Conservation (phyloP, 2,113 vertebrate genomes). For the Tricholaema leucomelas region DNA sequence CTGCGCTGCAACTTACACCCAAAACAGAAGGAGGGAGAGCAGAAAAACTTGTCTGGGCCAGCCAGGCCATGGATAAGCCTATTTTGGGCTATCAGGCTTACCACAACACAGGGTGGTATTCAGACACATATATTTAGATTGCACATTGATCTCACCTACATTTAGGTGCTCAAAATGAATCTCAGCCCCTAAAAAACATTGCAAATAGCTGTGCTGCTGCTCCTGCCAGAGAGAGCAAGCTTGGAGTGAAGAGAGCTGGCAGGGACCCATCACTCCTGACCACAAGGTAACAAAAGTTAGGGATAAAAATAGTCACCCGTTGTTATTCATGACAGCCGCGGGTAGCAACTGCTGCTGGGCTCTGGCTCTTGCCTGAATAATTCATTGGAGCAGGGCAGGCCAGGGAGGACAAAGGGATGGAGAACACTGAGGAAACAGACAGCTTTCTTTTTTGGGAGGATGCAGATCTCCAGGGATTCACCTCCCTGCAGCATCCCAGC, state of each 20-base stretch:
- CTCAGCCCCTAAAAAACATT: accelerated
- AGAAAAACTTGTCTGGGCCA: too few relatives aligned
- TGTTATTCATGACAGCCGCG: background rate
- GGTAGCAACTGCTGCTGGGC: background rate
- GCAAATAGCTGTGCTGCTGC: background rate
- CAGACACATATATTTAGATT: accelerated
- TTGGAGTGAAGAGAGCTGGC: background rate
- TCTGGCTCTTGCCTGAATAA: slow-evolving; percentile 5
- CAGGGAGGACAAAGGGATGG: background rate
- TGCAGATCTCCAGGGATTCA: background rate
- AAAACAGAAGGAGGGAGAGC: too few relatives aligned
- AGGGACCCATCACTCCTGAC: background rate
- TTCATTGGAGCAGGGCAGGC: background rate
- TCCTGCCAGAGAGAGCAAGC: background rate
- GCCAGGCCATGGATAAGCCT: too few relatives aligned
- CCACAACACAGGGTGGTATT: background rate
- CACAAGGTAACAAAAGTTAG: slow-evolving; percentile 8
- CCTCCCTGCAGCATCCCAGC: background rate
- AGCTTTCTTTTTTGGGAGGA: background rate
- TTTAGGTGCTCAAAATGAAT: background rate
- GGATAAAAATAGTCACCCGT: slow-evolving; percentile 48
- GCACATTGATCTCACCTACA: background rate
- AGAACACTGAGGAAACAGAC: background rate
- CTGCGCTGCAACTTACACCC: too few relatives aligned
- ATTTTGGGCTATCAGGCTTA: too few relatives aligned